A percentile compares a stretch with the other conserved stretches of the same genome.
Conservation (phyloP, 2,888 invertebrate species). For the Hoplodrina blanda region DNA sequence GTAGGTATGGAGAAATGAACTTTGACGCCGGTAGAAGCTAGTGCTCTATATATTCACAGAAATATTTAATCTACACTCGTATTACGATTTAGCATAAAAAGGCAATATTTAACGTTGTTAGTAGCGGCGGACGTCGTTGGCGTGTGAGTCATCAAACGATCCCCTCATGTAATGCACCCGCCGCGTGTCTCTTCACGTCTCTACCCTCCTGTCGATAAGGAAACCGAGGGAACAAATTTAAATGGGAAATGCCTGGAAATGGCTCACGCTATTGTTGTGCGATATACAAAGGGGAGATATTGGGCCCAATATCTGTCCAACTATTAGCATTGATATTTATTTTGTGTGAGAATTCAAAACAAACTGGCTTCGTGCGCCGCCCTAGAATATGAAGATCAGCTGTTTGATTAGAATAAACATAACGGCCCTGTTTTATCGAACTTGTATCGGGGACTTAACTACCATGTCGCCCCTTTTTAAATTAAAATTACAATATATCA, state of each 20-base stretch:
- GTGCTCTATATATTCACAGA: conserved; percentile 26
- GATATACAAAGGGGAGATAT: conserved; percentile 84
- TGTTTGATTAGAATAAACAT: conserved; percentile 62
- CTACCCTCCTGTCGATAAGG: conserved; percentile 80
- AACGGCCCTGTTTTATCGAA: conserved; percentile 55
- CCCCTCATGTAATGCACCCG: conserved; percentile 68
- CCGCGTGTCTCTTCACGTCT: conserved; percentile 67
- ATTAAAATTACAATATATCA: conserved; percentile 34
- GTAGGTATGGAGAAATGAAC: no score
- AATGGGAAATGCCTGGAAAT: conserved; percentile 89
- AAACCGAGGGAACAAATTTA: conserved; percentile 86
- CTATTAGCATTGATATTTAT: conserved; percentile 86
- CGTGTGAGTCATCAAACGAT: conserved; percentile 71
- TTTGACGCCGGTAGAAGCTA: no score
- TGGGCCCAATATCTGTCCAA: conserved; percentile 79
- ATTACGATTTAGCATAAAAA: conserved; percentile 59
- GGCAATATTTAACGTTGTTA: conserved; percentile 49
- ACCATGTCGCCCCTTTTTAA: conserved; percentile 14
- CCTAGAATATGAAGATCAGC: conserved; percentile 63
- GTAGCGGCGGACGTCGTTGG: conserved; percentile 51
- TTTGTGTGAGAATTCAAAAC: conserved; percentile 84
- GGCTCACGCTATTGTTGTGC: conserved; percentile 87
- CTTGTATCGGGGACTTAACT: conserved; percentile 43
- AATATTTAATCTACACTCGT: conserved; percentile 51
- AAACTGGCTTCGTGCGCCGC: conserved; percentile 67